Percentiles rank a stretch among this genome's conserved stretches.
Conservation (phyloP, 2,888 invertebrate genomes). For the Hirtodrosophila alboralis region DNA sequence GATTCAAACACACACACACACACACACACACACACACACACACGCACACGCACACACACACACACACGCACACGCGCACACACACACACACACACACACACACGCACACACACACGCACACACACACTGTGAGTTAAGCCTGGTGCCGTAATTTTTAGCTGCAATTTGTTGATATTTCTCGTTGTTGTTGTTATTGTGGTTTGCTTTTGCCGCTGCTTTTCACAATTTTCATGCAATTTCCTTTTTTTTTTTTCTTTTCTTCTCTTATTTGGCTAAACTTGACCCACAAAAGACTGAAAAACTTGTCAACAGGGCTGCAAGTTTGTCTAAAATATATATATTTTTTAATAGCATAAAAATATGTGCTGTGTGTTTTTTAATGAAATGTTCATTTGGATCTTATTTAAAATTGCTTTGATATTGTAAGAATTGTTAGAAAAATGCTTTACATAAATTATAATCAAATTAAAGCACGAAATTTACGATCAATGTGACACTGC, state of each 20-base stretch:
- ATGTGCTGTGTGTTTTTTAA: no score
- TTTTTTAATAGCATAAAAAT: no score
- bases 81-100: neutral
- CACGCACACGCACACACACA: conserved; percentile 1
- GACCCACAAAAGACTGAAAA: conserved; percentile 75
- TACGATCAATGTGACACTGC: neutral
- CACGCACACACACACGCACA: neutral
- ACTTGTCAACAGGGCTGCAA: neutral
- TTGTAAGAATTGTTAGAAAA: no score
- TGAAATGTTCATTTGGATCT: no score
- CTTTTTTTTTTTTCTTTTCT: no score
- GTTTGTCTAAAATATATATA: no score
- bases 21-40: conserved; percentile 11
- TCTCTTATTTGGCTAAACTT: conserved; percentile 60
- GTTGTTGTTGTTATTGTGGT: conserved; percentile 10
- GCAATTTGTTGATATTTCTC: conserved; percentile 14
- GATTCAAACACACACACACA: conserved; percentile 24
- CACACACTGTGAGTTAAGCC: conserved; percentile 15
- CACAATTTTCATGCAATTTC: conserved; percentile 41
- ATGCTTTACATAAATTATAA: no score
- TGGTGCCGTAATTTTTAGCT: conserved; percentile 38
- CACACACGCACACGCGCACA: neutral
- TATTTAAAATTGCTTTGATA: no score
- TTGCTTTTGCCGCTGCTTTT: conserved; percentile 24
- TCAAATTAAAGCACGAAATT: no score